Evolutionary conservation across 2,797 vertebrate genomes (phyloP), one percentile per base, ranked within the genome.

Genomic region (Danio kyathit): DNA sequence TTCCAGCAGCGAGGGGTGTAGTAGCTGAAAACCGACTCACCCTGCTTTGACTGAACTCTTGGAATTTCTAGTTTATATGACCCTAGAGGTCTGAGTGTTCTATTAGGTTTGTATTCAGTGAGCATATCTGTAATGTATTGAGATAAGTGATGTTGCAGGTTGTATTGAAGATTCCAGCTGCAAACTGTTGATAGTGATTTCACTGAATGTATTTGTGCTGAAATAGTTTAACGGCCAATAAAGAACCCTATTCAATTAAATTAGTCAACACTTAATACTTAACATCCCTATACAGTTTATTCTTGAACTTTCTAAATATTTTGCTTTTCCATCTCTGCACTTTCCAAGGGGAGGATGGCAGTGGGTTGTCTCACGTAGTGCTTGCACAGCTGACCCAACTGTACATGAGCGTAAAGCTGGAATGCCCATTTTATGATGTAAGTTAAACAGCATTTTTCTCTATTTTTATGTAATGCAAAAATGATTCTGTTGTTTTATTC

Each of bases 341-440:
- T 79, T 54, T 63, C 85, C 10, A 88, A 92, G 70, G 88, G 97
- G 96, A 92, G 54, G 83, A 95, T 65, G 89, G 87, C 8, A 87
- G 85, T 0, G 87, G 87, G 70, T 87, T 96, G 81, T 91, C 96
- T 88, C 88, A 86, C 46, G 17, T 71, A 8, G 86, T 91, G 69
- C 88, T 93, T 75, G 95, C 95, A 21, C 95, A 94, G 85, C 86
- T 99, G 87, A 97, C 96, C 1, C 97, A 96, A 76, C 95, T 99
- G 65, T 95, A 95, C 89, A 92, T 99, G 86, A 94, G 96, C 3
- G 83, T 96, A 16, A 91, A 91, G 86, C 84, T 99, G 48, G 97
- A 99, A 70, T 99, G 97, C 86, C 96, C 96, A 0, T 97, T 92
- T 88, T 98, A 97, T 83, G 76, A 95, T 93, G 97, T 98, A 91